Evolutionary conservation across 2,797 vertebrate genomes (phyloP).

Genomic region (Aythya fuligula): DNA sequence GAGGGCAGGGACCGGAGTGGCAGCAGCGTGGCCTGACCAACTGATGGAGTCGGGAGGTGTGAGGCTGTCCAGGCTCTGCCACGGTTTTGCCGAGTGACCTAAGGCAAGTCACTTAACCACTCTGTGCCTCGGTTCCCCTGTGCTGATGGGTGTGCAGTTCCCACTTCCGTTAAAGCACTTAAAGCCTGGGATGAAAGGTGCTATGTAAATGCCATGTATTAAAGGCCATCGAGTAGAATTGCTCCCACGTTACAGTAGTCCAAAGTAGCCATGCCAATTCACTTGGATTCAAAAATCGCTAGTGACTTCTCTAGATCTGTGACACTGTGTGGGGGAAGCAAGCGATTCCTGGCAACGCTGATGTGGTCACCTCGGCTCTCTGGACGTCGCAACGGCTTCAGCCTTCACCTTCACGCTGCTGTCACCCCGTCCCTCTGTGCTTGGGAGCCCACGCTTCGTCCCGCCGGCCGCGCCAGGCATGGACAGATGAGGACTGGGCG

Average conservation of each 20-base stretch:
- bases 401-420: neutral
- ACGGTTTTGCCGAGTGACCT: neutral
- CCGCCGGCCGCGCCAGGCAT: accelerated
- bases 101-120: slow-evolving; percentile 24
- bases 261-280: neutral
- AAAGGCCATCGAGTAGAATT: slow-evolving; percentile 41
- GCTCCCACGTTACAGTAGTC: neutral
- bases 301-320: neutral
- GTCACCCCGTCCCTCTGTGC: neutral
- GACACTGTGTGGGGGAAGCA: neutral
- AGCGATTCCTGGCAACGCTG: neutral
- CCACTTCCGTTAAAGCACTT: slow-evolving; percentile 31
- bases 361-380: neutral
- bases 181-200: slow-evolving; percentile 64
- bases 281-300: neutral
- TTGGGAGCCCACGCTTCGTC: neutral
- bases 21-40: neutral
- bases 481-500: neutral
- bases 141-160: slow-evolving; percentile 23
- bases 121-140: slow-evolving; percentile 45
- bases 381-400: neutral
- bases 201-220: slow-evolving; percentile 62
- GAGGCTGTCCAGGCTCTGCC: slow-evolving; percentile 29
- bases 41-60: slow-evolving; percentile 19
- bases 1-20: slow-evolving; percentile 21